phyloP scores from a whole-genome alignment of 1,140 invertebrate species.

The Chironomus striatipennis region DNA sequence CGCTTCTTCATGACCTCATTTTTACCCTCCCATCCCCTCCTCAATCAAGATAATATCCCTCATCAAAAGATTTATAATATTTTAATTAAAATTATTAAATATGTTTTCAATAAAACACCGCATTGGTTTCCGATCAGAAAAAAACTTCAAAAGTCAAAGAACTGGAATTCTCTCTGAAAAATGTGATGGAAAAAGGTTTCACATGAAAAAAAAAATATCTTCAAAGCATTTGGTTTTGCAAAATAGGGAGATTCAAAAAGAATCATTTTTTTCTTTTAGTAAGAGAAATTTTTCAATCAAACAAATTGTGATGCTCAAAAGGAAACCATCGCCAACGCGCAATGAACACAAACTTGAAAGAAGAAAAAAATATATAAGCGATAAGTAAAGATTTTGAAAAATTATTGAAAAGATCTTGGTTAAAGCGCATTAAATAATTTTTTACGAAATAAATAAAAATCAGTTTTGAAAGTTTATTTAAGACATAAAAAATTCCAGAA shows the following conservation, averaged over 20 bases:
- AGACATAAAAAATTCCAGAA: too few species aligned
- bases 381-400: too few species aligned
- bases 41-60: too few species aligned
- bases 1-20: too few species aligned
- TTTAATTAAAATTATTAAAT: not conserved
- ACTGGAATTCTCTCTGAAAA: not conserved
- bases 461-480: too few species aligned
- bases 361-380: not conserved
- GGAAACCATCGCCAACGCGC: constrained; percentile 10
- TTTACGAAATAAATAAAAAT: too few species aligned
- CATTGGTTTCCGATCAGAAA: not conserved
- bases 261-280: not conserved
- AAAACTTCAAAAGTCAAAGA: not conserved
- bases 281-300: not conserved
- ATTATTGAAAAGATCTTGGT: too few species aligned
- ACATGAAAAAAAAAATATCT: not conserved
- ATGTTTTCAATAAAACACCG: constrained; percentile 1
- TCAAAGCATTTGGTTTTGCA: not conserved
- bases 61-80: too few species aligned
- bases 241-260: constrained; percentile 4
- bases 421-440: too few species aligned
- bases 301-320: constrained; percentile 3
- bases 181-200: not conserved
- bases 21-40: too few species aligned
- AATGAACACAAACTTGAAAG: not conserved